A percentile compares a stretch with the other conserved stretches of the same genome.
phyloP scores from a whole-genome alignment of 2,113 vertebrate genomes.

The Limanda limanda region DNA sequence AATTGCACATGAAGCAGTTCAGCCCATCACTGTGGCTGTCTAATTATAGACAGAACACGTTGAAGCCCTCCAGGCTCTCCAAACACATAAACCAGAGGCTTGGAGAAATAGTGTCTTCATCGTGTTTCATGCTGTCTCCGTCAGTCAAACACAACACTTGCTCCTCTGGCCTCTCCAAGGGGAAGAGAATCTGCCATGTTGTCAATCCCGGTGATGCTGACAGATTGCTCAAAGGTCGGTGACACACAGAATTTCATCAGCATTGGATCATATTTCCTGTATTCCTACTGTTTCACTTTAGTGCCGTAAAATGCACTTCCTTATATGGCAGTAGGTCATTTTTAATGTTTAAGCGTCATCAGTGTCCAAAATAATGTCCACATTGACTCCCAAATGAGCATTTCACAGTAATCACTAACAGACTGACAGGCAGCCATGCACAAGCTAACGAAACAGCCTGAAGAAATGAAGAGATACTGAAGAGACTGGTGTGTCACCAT shows the following conservation, averaged over 20 bases:
- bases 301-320: neutral
- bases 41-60: conserved; percentile 39
- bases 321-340: neutral
- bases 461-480: neutral
- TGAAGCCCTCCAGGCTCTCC: conserved; percentile 5
- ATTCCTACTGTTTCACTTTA: neutral
- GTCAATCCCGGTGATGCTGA: neutral
- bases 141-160: neutral
- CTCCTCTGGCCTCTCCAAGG: neutral
- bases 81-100: neutral
- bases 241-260: neutral
- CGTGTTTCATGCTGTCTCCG: conserved; percentile 9
- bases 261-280: neutral
- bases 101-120: neutral
- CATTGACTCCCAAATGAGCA: neutral
- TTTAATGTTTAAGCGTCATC: neutral
- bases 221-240: conserved; percentile 5
- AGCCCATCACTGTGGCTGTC: neutral
- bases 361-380: neutral
- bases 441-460: neutral
- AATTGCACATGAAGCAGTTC: neutral
- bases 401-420: neutral
- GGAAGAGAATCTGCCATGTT: conserved; percentile 17
- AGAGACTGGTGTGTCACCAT: neutral
- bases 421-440: neutral